A percentile compares a stretch with the other conserved stretches of the same genome.
Evolutionary conservation across 2,797 vertebrate species (phyloP).

Genomic region (Enteromius treurensis): DNA sequence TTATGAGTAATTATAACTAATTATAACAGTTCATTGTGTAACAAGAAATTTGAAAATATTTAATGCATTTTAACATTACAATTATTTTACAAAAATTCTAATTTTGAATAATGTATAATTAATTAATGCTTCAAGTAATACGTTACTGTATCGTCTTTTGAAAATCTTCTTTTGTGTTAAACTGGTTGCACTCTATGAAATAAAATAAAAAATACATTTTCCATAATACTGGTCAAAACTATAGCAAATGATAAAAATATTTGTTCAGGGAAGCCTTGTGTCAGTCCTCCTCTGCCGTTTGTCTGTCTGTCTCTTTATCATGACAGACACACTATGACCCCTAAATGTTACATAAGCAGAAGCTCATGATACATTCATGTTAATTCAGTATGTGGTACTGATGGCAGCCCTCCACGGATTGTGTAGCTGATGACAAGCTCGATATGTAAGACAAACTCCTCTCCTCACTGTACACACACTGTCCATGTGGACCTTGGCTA

Average conservation of each 20-base stretch:
- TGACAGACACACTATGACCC: slow-evolving; percentile 8
- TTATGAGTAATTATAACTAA: neutral
- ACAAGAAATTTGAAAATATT: neutral
- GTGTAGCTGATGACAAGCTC: slow-evolving; percentile 42
- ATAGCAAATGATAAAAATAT: neutral
- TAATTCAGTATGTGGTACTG: slow-evolving; percentile 38
- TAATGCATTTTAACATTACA: neutral
- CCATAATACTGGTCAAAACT: neutral
- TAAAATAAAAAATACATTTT: neutral
- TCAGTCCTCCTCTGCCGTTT: neutral
- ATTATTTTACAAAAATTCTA: neutral
- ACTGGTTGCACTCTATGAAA: neutral
- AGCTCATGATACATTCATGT: slow-evolving; percentile 44
- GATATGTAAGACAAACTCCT: slow-evolving; percentile 44
- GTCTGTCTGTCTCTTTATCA: slow-evolving; percentile 11
- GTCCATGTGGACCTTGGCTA: slow-evolving; percentile 72
- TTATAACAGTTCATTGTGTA: neutral
- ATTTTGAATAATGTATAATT: neutral
- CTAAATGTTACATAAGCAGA: slow-evolving; percentile 46
- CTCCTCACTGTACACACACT: slow-evolving; percentile 37
- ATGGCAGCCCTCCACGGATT: slow-evolving; percentile 44
- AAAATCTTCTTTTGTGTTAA: neutral
- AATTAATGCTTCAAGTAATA: neutral
- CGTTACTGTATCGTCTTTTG: neutral
- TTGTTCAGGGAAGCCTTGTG: slow-evolving; percentile 6